These are phyloP conservation scores for Lepidocolaptes lacrymiger DNA, from an alignment of 2,797 vertebrate species.

Conservation along the genomic window DNA sequence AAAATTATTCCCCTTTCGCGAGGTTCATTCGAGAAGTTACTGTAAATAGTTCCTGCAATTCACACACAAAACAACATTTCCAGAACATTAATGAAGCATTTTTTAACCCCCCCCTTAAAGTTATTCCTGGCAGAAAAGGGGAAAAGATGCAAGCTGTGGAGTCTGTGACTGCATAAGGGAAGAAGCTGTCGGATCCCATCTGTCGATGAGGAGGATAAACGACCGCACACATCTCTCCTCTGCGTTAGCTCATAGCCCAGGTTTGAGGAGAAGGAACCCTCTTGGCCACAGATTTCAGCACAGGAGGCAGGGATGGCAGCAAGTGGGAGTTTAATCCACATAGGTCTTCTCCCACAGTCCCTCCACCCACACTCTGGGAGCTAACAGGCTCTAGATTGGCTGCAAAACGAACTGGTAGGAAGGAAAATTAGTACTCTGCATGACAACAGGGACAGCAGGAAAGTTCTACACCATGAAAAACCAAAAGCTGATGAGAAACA, in stretches of 20 bases:
- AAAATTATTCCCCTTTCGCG: neutral
- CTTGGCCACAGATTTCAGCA: neutral
- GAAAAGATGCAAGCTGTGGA: conserved; percentile 64
- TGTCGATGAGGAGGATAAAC: conserved; percentile 51
- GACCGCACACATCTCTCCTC: conserved; percentile 6
- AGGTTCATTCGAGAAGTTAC: conserved; percentile 36
- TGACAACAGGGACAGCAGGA: neutral
- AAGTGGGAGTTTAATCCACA: neutral
- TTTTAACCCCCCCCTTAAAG: conserved; percentile 43
- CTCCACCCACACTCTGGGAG: neutral
- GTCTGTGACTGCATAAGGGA: conserved; percentile 61
- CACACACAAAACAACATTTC: conserved; percentile 57
- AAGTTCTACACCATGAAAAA: neutral
- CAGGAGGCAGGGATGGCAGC: conserved; percentile 2
- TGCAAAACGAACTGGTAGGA: neutral
- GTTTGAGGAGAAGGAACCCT: neutral
- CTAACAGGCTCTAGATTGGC: neutral
- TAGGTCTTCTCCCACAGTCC: neutral
- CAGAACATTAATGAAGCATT: conserved; percentile 59
- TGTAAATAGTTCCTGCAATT: conserved; percentile 52
- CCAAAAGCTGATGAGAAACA: neutral
- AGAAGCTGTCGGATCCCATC: conserved; percentile 66
- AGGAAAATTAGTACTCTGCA: neutral
- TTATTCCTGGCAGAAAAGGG: conserved; percentile 69
- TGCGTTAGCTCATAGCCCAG: neutral